phyloP scores from a whole-genome alignment of 1,140 invertebrate species.

The Leptopilina clavipes region DNA sequence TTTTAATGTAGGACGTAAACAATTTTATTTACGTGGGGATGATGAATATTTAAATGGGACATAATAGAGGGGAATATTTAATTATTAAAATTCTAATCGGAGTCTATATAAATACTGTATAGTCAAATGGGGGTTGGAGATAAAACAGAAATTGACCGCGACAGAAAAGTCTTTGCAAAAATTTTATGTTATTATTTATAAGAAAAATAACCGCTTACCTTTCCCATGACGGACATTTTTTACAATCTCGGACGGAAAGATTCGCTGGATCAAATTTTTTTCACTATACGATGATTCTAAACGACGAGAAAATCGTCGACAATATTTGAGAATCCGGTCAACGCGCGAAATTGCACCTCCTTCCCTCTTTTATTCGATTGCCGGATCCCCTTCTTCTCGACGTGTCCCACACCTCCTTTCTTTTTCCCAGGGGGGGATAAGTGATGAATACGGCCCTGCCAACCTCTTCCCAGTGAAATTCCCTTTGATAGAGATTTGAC shows the following conservation, averaged over 20 bases:
- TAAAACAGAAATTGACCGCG: no score
- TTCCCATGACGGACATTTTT: constrained; percentile 73
- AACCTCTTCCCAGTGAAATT: not conserved
- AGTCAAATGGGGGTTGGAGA: not conserved
- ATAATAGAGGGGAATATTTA: no score
- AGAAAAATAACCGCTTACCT: constrained; percentile 60
- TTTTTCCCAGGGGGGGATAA: constrained; percentile 43
- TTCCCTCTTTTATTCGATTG: constrained; percentile 70
- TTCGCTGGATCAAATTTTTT: constrained; percentile 29
- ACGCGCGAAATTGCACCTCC: constrained; percentile 71
- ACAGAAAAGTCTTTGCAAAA: no score
- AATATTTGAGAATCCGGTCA: constrained; percentile 58
- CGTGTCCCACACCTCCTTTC: constrained; percentile 20
- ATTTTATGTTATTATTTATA: not conserved
- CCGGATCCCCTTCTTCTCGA: constrained; percentile 54
- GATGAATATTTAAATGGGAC: no score
- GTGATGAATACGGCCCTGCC: constrained; percentile 45
- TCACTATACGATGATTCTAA: not conserved
- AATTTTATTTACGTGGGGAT: no score
- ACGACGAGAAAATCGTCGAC: constrained; percentile 24
- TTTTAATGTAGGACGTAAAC: no score
- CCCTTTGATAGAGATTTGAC: not conserved
- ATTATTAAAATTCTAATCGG: no score
- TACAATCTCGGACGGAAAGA: constrained; percentile 54
- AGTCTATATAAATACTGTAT: not conserved